Percentiles rank a stretch among this genome's conserved stretches.
Evolutionary conservation across 1,140 invertebrate species (phyloP).

Genomic region (Aphelenchoides besseyi): DNA sequence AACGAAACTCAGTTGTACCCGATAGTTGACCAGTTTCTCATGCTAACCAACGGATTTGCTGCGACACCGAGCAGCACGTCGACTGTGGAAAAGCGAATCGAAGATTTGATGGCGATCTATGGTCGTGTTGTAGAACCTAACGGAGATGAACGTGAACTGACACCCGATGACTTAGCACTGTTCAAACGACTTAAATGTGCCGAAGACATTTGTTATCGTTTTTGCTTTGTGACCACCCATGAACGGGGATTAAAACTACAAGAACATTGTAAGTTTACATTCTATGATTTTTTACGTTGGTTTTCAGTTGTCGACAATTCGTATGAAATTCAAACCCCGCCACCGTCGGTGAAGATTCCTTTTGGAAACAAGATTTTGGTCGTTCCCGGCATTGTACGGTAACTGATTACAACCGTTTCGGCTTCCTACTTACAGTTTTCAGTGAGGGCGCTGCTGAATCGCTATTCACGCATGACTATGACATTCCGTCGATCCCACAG

Average conservation of each 20-base stretch:
- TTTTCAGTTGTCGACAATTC: not conserved
- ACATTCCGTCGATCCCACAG: constrained; percentile 2
- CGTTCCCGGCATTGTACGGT: constrained; percentile 16
- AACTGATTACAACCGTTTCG: not conserved
- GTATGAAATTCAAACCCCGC: constrained; percentile 4
- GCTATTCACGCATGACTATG: constrained; percentile 1
- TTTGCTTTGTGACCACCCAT: constrained; percentile 12
- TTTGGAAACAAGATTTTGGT: constrained; percentile 1
- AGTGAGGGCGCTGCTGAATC: constrained; percentile 9
- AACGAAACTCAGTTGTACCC: not conserved
- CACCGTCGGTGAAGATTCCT: constrained; percentile 9
- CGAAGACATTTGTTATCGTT: constrained; percentile 18
- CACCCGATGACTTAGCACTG: not conserved
- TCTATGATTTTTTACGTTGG: not conserved
- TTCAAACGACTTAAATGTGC: not conserved
- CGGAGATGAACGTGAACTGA: not conserved
- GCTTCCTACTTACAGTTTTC: constrained; percentile 2
- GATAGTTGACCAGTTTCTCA: constrained; percentile 1
- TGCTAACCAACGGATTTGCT: not conserved
- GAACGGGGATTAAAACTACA: constrained; percentile 17
- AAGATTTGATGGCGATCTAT: constrained; percentile 1
- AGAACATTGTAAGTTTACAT: constrained; percentile 1
- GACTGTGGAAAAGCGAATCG: not conserved
- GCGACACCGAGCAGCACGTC: not conserved
- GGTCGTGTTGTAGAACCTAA: not conserved